Evolutionary conservation across 2,888 invertebrate genomes (phyloP), one percentile per base, ranked within the genome.

Genomic region (Cyclophora albipunctata): DNA sequence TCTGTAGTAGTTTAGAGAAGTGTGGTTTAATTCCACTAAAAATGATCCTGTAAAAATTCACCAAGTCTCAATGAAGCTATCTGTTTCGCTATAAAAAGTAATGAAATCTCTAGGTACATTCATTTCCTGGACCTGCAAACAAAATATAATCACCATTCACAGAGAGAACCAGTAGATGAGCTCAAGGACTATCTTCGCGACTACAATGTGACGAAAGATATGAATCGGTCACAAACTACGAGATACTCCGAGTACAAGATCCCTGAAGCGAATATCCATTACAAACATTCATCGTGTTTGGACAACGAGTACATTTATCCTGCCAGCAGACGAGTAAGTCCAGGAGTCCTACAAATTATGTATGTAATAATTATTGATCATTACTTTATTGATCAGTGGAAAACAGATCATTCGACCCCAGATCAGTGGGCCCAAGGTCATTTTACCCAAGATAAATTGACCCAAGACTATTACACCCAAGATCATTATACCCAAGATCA

Each of bases 231-330:
- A 0, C 81, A 80, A 55, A 75, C 78, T 0, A 57, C 66, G 0
- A 52, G 71, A 20, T 75, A 86, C 52, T 84, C 69, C 49, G 65
- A 58, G 0, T 71, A 64, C 49, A 86, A 85, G 59, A 60, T 68
- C 3, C 66, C 81, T 3, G 75, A 78, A 37, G 73, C 68, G 3
- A 70, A 70, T 2, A 70, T 79, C 40, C 73, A 74, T 35, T 80
- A 80, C 52, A 86, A 86, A 55, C 78, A 83, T 37, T 81, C 78
- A 0, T 69, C 79, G 2, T 77, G 71, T 47, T 46, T 48, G 33
- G 69, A 81, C 47, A 85, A 85, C 54, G 52, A 71, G 40, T 84
- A 78, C 52, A 59, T 85, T 47, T 81, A 84, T 59, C 81, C 78
- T 20, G 71, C 67, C 3, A 62, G 62, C 44, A 75, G 71, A 64